phyloP scores from a whole-genome alignment of 2,113 vertebrate species.

The Chiloscyllium plagiosum region DNA sequence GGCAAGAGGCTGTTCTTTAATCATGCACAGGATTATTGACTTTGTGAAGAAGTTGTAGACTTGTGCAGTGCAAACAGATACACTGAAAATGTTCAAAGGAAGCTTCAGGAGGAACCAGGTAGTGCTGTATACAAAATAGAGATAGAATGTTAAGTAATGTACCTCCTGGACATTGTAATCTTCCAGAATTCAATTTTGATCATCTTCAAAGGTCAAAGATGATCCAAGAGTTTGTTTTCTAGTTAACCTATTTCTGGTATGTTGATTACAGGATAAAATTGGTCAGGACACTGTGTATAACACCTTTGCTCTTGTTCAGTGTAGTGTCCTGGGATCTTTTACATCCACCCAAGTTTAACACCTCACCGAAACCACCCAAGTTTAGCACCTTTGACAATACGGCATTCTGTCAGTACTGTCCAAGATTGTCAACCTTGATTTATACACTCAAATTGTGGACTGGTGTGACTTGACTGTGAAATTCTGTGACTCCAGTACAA shows the following conservation, averaged over 20 bases:
- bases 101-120: not conserved
- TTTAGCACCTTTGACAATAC: not conserved
- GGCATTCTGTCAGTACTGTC: not conserved
- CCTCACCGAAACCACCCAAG: not conserved
- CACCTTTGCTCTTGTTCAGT: not conserved
- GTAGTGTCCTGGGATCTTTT: not conserved
- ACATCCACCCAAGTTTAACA: not conserved
- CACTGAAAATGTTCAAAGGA: not conserved
- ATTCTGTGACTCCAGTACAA: not conserved
- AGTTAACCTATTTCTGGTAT: not conserved
- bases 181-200: not conserved
- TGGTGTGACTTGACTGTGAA: not conserved
- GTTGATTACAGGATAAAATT: not conserved
- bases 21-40: not conserved
- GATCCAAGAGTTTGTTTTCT: not conserved
- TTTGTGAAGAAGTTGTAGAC: not conserved
- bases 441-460: not conserved
- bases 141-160: not conserved
- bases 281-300: no score
- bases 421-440: not conserved
- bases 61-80: not conserved
- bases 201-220: not conserved
- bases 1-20: not conserved
- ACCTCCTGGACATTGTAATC: not conserved
- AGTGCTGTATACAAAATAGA: not conserved